Evolutionary conservation across 2,888 invertebrate species (phyloP).

Genomic region (Caenorhabditis doughertyi): DNA sequence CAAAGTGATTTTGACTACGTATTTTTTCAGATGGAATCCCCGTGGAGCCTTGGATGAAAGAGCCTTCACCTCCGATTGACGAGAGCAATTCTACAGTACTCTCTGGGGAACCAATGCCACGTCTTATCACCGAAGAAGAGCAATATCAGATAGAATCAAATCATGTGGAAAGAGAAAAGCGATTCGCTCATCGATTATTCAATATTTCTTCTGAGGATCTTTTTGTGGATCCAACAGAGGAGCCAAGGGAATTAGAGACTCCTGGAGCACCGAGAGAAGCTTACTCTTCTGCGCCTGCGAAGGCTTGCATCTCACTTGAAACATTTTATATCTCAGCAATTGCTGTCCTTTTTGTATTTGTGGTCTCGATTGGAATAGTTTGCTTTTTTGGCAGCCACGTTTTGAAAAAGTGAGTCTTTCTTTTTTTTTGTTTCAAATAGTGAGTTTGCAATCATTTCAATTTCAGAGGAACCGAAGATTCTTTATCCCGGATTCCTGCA

Average conservation of each 20-base stretch:
- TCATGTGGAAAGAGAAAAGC: constrained; percentile 46
- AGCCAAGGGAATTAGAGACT: constrained; percentile 32
- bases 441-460: background rate
- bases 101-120: constrained; percentile 33
- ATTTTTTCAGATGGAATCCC: constrained; percentile 47
- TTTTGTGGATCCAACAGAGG: constrained; percentile 32
- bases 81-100: background rate
- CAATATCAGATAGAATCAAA: constrained; percentile 53
- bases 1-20: background rate
- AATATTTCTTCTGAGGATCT: constrained; percentile 48
- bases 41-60: constrained; percentile 63
- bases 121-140: constrained; percentile 48
- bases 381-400: constrained; percentile 57
- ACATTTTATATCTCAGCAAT: constrained; percentile 37
- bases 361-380: constrained; percentile 50
- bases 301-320: constrained; percentile 35
- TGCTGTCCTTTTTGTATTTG: constrained; percentile 49
- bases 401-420: constrained; percentile 41
- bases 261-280: constrained; percentile 50
- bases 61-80: constrained; percentile 45
- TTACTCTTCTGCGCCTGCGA: background rate
- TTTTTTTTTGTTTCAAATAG: background rate
- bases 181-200: constrained; percentile 42
- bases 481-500: constrained; percentile 3
- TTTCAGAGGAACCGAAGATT: constrained; percentile 38